phyloP scores from a whole-genome alignment of 2,113 vertebrate genomes.

The Neopipo cinnamomea region DNA sequence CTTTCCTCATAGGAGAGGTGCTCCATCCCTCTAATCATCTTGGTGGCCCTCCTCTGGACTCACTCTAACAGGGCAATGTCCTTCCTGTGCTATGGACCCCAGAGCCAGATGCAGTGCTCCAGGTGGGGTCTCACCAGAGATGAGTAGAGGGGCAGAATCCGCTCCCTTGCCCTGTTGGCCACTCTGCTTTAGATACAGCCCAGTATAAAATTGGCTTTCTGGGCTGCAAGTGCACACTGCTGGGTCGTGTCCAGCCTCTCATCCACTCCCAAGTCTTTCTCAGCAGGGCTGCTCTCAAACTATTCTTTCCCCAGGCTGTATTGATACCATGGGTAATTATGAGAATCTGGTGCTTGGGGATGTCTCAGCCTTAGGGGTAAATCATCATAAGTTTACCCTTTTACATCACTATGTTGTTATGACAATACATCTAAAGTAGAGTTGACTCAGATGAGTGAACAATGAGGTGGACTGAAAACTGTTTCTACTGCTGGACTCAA shows the following conservation, averaged over 20 bases:
- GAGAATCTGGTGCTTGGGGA: not conserved
- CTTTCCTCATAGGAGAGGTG: not conserved
- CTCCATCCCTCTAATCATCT: not conserved
- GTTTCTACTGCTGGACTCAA: not conserved
- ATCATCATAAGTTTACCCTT: not conserved
- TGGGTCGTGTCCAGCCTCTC: not conserved
- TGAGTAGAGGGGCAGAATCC: not conserved
- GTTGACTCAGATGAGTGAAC: not conserved
- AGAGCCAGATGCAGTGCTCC: not conserved
- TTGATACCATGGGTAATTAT: not conserved
- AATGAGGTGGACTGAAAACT: not conserved
- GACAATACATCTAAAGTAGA: not conserved
- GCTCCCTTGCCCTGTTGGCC: not conserved
- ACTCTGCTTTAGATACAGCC: not conserved
- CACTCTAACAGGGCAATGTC: not conserved
- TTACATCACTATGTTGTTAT: not conserved
- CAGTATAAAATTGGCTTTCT: not conserved
- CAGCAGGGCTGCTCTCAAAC: not conserved
- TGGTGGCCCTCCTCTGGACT: not conserved
- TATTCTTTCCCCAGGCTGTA: not conserved
- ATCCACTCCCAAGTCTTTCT: not conserved
- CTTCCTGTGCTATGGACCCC: not conserved
- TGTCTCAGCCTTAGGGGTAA: not conserved
- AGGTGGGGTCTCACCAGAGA: not conserved
- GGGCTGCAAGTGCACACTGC: not conserved